Percentiles rank a stretch among this genome's conserved stretches.
Evolutionary conservation across 2,113 vertebrate species (phyloP).

Genomic region (Panthera tigris): DNA sequence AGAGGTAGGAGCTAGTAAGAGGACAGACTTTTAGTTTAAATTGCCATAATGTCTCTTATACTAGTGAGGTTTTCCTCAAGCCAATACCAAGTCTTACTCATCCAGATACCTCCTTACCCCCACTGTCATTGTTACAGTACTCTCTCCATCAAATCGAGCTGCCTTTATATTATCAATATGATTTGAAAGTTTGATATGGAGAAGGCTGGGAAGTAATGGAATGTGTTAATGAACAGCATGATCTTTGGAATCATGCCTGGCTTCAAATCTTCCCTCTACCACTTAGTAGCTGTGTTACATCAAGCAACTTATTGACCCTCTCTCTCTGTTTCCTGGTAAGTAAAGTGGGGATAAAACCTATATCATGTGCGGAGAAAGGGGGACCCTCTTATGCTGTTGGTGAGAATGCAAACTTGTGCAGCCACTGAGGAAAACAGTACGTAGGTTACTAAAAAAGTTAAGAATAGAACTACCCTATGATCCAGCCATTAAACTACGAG

Average conservation of each 20-base stretch:
- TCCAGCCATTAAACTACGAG: not conserved
- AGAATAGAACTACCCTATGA: not conserved
- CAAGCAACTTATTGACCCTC: not conserved
- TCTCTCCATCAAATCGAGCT: not conserved
- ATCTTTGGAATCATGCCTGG: not conserved
- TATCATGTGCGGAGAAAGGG: not conserved
- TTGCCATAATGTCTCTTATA: slow-evolving; percentile 15
- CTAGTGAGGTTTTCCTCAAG: not conserved
- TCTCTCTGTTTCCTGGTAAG: slow-evolving; percentile 6
- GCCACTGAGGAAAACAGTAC: not conserved
- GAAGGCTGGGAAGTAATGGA: not conserved
- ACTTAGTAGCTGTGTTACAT: not conserved
- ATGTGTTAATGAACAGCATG: not conserved
- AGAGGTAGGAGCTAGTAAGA: not conserved
- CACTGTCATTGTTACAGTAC: not conserved
- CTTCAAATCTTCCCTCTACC: not conserved
- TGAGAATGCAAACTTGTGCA: not conserved
- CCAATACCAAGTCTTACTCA: not conserved
- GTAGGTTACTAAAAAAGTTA: not conserved
- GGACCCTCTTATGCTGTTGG: not conserved
- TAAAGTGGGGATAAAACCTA: not conserved
- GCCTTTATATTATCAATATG: not conserved
- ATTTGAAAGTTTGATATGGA: not conserved
- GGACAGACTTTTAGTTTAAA: slow-evolving; percentile 25
- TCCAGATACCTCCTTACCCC: not conserved